Evolutionary conservation across 2,888 invertebrate genomes (phyloP).

Genomic region (Eupithecia centaureata): DNA sequence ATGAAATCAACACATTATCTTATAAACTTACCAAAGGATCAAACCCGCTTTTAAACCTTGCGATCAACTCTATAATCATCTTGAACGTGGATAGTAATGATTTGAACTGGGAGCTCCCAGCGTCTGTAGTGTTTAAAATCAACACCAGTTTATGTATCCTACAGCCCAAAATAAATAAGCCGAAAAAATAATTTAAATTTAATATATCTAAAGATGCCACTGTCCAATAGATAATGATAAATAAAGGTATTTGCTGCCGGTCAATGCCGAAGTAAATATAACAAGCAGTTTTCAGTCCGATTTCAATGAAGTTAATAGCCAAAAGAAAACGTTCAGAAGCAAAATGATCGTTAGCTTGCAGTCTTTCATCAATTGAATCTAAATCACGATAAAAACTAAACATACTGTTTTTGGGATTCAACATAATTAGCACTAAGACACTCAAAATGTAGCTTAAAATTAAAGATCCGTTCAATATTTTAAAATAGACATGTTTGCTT

Average conservation of each 20-base stretch:
- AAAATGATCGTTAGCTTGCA: not conserved
- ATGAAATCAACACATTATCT: not conserved
- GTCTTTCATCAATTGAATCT: slow-evolving; percentile 2
- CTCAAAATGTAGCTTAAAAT: not conserved
- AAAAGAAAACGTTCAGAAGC: slow-evolving; percentile 12
- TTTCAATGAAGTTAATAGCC: not conserved
- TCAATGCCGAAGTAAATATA: not conserved
- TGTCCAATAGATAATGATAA: not conserved
- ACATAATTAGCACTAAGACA: not conserved
- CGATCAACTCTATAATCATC: not conserved
- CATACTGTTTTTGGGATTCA: not conserved
- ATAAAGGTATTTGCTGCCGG: not conserved
- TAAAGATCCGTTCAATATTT: not conserved
- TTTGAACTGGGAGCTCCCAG: not conserved
- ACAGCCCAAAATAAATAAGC: not conserved
- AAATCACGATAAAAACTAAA: slow-evolving; percentile 1
- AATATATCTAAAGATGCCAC: not conserved
- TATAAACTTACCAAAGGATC: slow-evolving; percentile 2
- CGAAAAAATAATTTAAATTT: not conserved
- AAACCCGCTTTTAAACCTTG: not conserved
- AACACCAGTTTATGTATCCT: not conserved
- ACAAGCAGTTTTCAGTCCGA: not conserved
- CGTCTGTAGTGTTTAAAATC: not conserved
- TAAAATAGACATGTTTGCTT: not conserved
- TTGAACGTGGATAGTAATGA: not conserved